Evolutionary conservation across 2,888 invertebrate genomes (phyloP).

Genomic region (Busseola fusca): DNA sequence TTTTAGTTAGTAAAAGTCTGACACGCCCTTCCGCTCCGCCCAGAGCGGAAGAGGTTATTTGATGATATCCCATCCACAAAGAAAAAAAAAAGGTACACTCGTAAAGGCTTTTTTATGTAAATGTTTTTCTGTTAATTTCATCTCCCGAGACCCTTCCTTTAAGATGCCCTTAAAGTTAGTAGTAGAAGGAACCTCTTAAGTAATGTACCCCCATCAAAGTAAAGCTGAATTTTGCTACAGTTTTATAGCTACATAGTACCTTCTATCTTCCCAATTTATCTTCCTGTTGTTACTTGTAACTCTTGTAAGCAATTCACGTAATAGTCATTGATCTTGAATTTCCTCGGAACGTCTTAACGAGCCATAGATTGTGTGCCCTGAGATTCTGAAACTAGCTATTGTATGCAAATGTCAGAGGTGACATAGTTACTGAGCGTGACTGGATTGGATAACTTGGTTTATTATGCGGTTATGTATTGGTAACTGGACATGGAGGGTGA

Average conservation of each 20-base stretch:
- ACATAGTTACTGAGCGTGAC: neutral
- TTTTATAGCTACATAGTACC: conserved; percentile 16
- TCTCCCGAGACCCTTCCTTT: conserved; percentile 8
- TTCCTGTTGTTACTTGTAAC: conserved; percentile 20
- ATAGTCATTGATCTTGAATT: conserved; percentile 53
- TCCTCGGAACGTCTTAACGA: conserved; percentile 51
- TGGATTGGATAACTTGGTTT: neutral
- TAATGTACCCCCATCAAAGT: conserved; percentile 1
- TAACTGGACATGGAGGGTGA: neutral
- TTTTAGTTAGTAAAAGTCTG: too few species aligned
- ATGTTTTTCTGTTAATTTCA: conserved; percentile 11
- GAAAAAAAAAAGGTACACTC: neutral
- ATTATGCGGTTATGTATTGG: neutral
- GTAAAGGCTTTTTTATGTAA: neutral
- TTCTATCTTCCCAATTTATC: conserved; percentile 5
- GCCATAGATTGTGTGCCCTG: conserved; percentile 38
- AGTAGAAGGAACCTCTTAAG: conserved; percentile 10
- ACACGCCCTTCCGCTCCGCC: too few species aligned
- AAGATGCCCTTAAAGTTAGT: conserved; percentile 13
- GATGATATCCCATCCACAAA: too few species aligned
- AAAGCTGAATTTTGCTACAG: conserved; percentile 6
- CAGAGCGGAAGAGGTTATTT: too few species aligned
- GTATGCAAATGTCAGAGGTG: conserved; percentile 34
- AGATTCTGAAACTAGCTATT: conserved; percentile 25
- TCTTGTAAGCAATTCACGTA: conserved; percentile 47